Evolutionary conservation across 23 tunicate genomes (phyloP), one percentile per base, ranked within the genome.

Genomic region (Styela clava): DNA sequence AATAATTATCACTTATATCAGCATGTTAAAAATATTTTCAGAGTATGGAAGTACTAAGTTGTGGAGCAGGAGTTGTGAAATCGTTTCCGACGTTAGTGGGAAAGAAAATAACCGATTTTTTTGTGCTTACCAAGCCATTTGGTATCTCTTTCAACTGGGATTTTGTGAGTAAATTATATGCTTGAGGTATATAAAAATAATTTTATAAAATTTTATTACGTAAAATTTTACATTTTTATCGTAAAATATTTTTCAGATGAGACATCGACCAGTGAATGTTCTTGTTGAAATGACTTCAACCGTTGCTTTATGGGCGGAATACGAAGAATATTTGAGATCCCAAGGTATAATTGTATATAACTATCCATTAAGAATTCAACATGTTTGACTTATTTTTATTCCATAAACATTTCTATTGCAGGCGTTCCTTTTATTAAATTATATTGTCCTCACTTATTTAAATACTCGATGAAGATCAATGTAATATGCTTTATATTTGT

Each of bases 281-380:
- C 68, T 83, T 68, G 86, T 83, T 62, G 86, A 83, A 65, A 69
- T 83, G 86, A 83, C 86, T 33, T 83, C 86, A 63, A 83, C 86
- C 5, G 86, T 83, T 73, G 86, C 86, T 35, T 73, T 83, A 61
- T 83, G 86, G 86, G 79, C 35, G 9, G 86, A 83, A 83, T 83
- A 83, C 33, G 86, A 83, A 73, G 86, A 83, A 56, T 83, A 83
- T 73, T 79, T 83, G n/a, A 78, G 86, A 16, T 83, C 86, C 19
- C 72, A 62, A 56, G 86, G 86, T 73, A 21, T 5, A 12, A 12
- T 44, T 44, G 7, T n/a, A n/a, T n/a, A n/a, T n/a, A n/a, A n/a
- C n/a, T n/a, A n/a, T n/a, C n/a, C n/a, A n/a, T n/a, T n/a, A n/a
- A n/a, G n/a, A n/a, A n/a, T n/a, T n/a, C n/a, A n/a, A n/a, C n/a